Evolutionary conservation across 2,888 invertebrate species (phyloP).

Genomic region (Uloborus plumipes): DNA sequence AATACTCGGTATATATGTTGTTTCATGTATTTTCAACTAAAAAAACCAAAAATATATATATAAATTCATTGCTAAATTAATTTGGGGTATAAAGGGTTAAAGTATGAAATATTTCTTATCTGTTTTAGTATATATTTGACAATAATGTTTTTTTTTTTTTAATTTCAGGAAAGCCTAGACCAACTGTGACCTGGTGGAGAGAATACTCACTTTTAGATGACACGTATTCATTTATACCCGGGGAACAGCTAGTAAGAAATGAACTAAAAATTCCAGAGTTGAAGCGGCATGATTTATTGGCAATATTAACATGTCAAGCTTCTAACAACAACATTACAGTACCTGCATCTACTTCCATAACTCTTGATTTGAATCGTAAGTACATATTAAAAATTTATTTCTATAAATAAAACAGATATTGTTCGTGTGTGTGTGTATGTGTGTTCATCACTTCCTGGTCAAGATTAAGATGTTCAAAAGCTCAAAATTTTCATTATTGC

Average conservation of each 20-base stretch:
- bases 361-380: slow-evolving; percentile 93
- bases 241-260: slow-evolving; percentile 73
- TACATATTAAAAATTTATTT: slow-evolving; percentile 68
- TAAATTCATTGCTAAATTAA: too few relatives aligned
- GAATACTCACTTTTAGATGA: slow-evolving; percentile 65
- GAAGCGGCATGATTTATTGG: slow-evolving; percentile 84
- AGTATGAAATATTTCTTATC: too few relatives aligned
- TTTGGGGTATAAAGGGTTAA: too few relatives aligned
- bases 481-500: too few relatives aligned
- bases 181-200: slow-evolving; percentile 66
- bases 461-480: too few relatives aligned
- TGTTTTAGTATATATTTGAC: too few relatives aligned
- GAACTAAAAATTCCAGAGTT: slow-evolving; percentile 82
- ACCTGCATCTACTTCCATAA: slow-evolving; percentile 83
- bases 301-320: slow-evolving; percentile 89
- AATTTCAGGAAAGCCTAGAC: slow-evolving; percentile 64
- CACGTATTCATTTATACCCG: slow-evolving; percentile 62
- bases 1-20: too few relatives aligned
- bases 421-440: too few relatives aligned
- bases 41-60: too few relatives aligned
- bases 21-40: too few relatives aligned
- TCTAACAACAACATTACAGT: slow-evolving; percentile 85
- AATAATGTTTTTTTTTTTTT: neutral
- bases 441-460: too few relatives aligned
- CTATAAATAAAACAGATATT: too few relatives aligned